These are phyloP conservation scores for Buceros bicornis DNA, from an alignment of 2,797 vertebrate species.

Conservation along the genomic window DNA sequence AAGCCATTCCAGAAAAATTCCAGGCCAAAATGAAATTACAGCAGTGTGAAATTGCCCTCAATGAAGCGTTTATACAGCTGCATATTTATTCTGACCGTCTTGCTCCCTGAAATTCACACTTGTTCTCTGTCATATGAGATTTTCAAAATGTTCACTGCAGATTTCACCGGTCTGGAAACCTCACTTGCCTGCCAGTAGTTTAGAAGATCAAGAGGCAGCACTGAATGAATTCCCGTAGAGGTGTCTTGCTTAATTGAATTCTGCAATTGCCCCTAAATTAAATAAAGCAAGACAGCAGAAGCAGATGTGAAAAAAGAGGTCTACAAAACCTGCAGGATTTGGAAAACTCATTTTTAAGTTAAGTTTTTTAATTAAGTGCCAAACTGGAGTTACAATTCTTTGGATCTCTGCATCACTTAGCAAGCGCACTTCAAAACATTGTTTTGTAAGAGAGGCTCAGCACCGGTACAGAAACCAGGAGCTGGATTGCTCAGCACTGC, in stretches of 20 bases:
- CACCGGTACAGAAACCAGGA: neutral
- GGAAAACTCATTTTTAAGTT: neutral
- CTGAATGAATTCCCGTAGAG: neutral
- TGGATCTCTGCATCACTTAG: neutral
- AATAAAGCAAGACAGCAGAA: neutral
- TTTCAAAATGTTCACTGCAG: neutral
- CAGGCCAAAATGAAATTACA: conserved; percentile 26
- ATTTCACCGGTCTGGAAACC: neutral
- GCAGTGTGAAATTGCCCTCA: conserved; percentile 13
- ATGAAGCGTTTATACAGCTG: neutral
- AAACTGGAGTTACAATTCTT: neutral
- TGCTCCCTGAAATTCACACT: conserved; percentile 5
- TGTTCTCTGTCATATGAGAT: neutral
- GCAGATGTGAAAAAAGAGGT: neutral
- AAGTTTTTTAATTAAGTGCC: neutral
- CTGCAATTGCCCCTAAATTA: neutral
- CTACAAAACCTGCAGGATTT: neutral
- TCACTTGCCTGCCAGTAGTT: neutral
- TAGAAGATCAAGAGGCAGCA: neutral
- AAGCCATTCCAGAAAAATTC: conserved; percentile 43
- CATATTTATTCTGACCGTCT: neutral
- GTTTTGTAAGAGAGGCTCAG: neutral
- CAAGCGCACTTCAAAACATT: neutral
- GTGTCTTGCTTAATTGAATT: neutral
- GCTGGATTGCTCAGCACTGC: neutral